Base-by-base conservation (phyloP, 1,140 invertebrate genomes). In the Drosophila insularis region DNA sequence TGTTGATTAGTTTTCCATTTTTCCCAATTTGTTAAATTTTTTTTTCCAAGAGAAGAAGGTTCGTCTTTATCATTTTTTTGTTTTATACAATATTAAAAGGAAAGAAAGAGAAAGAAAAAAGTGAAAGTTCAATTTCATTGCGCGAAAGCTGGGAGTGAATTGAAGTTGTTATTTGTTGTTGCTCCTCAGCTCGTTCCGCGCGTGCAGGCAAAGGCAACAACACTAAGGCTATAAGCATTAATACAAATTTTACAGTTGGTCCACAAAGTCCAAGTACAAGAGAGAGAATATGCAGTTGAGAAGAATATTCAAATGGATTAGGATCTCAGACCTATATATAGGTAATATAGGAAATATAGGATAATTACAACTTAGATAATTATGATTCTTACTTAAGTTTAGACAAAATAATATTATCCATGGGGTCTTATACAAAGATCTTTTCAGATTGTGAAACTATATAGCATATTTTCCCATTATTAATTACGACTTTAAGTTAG, bases 91-190 rank as follows among this genome's bases (percentile, higher is more conserved):
- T 54, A 56, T 53, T 31, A 75, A 56, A 32, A 17, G 11, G 43
- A 63, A 27, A 46, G 54, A 71, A 82, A 84, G 81, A 87, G 43
- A 63, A 14, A 54, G 53, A 71, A 82, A 84, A 86, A 87, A 87
- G 82, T 87, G 82, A 87, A 87, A 87, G 82, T 87, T 87, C 82
- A 86, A 82, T 81, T 87, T 77, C 64, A 46, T 32, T 37, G 71
- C 23, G 58, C n/a, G 17, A 35, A 43, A 61, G 84, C 82, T 76
- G 71, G 82, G 82, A 86, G 79, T 79, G 31, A 58, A 27, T 14
- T 46, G 37, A 23, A 27, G 59, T 27, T 50, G 54, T 27, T 21
- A 59, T 23, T 8, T 21, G 46, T 27, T 31, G 56, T 64, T 39
- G 58, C 73, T 75, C 72, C 72, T 75, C 65, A 58, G 74, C 64